phyloP scores from a whole-genome alignment of 1,140 invertebrate species.

The Temnothorax curvispinosus region DNA sequence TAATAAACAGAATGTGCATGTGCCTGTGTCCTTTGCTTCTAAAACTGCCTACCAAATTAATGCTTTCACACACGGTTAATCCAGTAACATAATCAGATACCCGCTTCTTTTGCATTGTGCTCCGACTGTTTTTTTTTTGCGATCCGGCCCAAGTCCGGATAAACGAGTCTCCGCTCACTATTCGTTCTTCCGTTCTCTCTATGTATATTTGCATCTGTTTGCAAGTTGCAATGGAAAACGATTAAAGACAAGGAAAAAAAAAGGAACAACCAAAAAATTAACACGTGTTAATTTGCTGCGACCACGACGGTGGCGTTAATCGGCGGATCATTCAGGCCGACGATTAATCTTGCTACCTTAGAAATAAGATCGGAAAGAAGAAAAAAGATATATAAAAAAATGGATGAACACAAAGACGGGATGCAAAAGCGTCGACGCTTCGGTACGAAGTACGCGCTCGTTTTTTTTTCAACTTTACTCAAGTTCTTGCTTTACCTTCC shows the following conservation, averaged over 20 bases:
- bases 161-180: constrained; percentile 12
- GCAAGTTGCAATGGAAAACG: constrained; percentile 20
- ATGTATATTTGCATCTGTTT: constrained; percentile 49
- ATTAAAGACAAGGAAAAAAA: constrained; percentile 19
- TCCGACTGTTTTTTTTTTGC: constrained; percentile 56
- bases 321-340: constrained; percentile 65
- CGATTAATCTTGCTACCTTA: constrained; percentile 57
- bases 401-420: constrained; percentile 39
- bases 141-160: constrained; percentile 58
- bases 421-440: constrained; percentile 41
- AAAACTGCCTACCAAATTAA: constrained; percentile 73
- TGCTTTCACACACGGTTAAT: constrained; percentile 69
- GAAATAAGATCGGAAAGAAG: constrained; percentile 35
- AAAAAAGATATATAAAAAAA: background rate
- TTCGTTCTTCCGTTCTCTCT: constrained; percentile 36
- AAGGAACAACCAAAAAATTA: constrained; percentile 54
- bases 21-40: constrained; percentile 85
- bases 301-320: constrained; percentile 78
- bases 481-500: constrained; percentile 59
- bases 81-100: constrained; percentile 66
- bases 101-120: constrained; percentile 73
- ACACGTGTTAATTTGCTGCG: constrained; percentile 85
- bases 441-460: constrained; percentile 26
- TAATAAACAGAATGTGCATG: constrained; percentile 87
- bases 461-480: constrained; percentile 51